These are phyloP conservation scores for Limnothrissa miodon DNA, from an alignment of 2,113 vertebrate genomes.

Conservation along the genomic window DNA sequence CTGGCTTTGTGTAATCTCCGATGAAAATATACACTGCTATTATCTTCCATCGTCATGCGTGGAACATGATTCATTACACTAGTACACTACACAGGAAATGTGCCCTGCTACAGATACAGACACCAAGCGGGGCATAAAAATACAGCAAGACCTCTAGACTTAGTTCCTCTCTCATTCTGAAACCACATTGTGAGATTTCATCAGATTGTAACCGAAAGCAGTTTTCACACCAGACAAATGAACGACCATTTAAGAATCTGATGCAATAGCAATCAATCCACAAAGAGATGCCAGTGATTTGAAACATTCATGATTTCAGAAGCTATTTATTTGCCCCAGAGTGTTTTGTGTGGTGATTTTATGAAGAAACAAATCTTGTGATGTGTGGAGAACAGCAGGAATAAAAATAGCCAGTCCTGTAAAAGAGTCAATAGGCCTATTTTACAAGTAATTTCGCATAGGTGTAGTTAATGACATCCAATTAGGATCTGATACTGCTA, in stretches of 20 bases:
- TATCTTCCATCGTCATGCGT: conserved; percentile 5
- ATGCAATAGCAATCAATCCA: not conserved
- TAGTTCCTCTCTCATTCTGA: not conserved
- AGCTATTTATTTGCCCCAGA: no score
- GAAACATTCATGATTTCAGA: not conserved
- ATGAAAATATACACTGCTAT: conserved; percentile 39
- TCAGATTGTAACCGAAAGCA: not conserved
- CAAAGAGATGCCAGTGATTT: not conserved
- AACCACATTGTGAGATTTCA: not conserved
- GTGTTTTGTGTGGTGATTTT: not conserved
- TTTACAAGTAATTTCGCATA: no score
- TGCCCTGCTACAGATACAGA: not conserved
- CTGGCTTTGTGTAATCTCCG: conserved; percentile 53
- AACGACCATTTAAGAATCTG: not conserved
- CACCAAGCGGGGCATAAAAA: not conserved
- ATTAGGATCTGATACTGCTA: no score
- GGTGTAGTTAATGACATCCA: no score
- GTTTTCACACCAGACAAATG: not conserved
- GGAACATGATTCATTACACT: not conserved
- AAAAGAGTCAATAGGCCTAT: not conserved
- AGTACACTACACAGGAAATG: not conserved
- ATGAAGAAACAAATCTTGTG: not conserved
- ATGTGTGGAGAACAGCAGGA: not conserved
- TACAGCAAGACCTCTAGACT: not conserved
- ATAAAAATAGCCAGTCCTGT: not conserved